Percentiles rank a stretch among this genome's conserved stretches.
phyloP scores from a whole-genome alignment of 1,140 invertebrate genomes.

The Drosophila watanabei region DNA sequence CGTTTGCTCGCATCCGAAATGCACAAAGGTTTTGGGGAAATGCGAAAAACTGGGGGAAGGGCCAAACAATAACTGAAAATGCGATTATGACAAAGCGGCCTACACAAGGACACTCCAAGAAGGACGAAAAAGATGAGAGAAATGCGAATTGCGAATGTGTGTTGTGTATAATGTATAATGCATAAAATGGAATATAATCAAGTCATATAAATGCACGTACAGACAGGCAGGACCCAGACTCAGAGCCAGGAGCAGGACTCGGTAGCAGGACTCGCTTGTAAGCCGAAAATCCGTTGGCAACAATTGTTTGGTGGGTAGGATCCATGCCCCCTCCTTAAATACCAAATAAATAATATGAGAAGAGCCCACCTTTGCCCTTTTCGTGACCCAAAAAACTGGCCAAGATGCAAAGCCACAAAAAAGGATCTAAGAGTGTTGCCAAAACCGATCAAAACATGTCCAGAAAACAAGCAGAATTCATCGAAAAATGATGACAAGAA shows the following conservation, averaged over 20 bases:
- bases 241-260: conserved; percentile 1
- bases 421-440: not conserved
- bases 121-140: conserved; percentile 8
- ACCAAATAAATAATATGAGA: conserved; percentile 36
- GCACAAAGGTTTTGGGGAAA: conserved; percentile 56
- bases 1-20: conserved; percentile 54
- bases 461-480: conserved; percentile 1
- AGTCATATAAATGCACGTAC: conserved; percentile 49
- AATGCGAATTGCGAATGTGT: conserved; percentile 24
- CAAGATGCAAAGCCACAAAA: conserved; percentile 16
- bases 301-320: conserved; percentile 17
- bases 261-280: conserved; percentile 22
- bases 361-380: conserved; percentile 23
- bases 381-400: conserved; percentile 5
- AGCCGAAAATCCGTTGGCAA: conserved; percentile 64
- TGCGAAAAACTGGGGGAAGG: conserved; percentile 23
- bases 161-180: conserved; percentile 52
- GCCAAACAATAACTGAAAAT: conserved; percentile 48
- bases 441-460: not conserved
- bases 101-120: conserved; percentile 17
- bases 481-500: not conserved
- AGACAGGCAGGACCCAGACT: not conserved
- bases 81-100: conserved; percentile 48
- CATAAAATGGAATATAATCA: conserved; percentile 77
- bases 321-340: conserved; percentile 14